A percentile compares a stretch with the other conserved stretches of the same genome.
Conservation (phyloP, 2,113 vertebrate species). For the Chinchilla lanigera region DNA sequence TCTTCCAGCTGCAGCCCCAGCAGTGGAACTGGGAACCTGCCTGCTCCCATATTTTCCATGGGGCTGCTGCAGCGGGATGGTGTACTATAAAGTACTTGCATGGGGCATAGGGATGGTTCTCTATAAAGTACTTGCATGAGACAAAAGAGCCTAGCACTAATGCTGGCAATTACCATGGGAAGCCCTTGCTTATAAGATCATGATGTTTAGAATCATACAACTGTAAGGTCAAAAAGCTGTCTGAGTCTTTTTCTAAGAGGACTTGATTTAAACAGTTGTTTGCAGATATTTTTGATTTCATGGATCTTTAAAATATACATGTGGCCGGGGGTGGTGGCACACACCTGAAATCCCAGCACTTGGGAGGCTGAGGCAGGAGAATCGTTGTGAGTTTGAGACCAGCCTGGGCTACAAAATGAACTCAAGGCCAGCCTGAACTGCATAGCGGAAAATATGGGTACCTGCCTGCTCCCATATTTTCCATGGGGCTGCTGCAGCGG, state of each 20-base stretch:
- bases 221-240: not conserved
- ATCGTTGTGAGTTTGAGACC: no score
- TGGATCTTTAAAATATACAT: not conserved
- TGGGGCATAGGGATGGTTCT: not conserved
- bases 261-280: slow-evolving; percentile 46
- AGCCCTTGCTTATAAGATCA: not conserved
- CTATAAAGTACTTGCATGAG: not conserved
- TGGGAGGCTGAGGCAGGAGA: no score
- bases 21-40: slow-evolving; percentile 26
- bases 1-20: slow-evolving; percentile 55
- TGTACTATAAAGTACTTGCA: not conserved
- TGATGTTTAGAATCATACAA: not conserved
- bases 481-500: not conserved
- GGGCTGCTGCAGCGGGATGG: no score
- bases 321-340: no score
- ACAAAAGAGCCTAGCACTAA: not conserved
- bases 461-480: not conserved
- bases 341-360: no score
- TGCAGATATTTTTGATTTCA: not conserved
- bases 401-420: no score
- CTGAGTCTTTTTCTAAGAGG: not conserved
- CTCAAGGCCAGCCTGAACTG: no score
- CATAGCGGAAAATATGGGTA: no score
- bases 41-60: not conserved
- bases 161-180: not conserved